Percentiles rank a stretch among this genome's conserved stretches.
Conservation (phyloP, 2,113 vertebrate species). For the Oncorhynchus clarkii region DNA sequence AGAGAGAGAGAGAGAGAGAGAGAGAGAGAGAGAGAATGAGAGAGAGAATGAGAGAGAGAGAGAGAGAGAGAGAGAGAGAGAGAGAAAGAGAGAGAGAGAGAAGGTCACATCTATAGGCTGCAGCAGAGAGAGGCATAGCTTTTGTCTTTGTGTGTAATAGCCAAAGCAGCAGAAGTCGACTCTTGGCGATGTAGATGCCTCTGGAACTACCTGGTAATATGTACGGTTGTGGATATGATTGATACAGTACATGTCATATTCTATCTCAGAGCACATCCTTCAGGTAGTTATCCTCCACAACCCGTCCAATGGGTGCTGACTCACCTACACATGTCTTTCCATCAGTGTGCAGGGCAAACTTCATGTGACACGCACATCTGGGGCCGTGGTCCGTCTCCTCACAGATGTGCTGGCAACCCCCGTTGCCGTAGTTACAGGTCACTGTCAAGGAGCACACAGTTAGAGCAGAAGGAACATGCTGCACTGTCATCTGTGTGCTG, state of each 20-base stretch:
- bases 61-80: constrained; percentile 26
- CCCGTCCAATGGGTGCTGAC: constrained; percentile 59
- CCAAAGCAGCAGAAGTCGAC: constrained; percentile 13
- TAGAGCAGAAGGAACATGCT: not conserved
- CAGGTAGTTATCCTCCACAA: not conserved
- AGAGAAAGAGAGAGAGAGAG: constrained; percentile 26
- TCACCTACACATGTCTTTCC: constrained; percentile 97
- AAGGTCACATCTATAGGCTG: not conserved
- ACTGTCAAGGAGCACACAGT: constrained; percentile 70
- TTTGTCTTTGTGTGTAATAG: constrained; percentile 69
- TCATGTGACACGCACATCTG: constrained; percentile 93
- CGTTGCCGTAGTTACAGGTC: constrained; percentile 98
- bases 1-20: constrained; percentile 14
- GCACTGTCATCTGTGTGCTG: too few relatives aligned
- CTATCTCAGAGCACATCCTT: constrained; percentile 26
- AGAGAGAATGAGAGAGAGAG: constrained; percentile 29
- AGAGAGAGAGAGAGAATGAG: constrained; percentile 27
- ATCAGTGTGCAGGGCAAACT: constrained; percentile 90
- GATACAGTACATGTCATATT: constrained; percentile 1
- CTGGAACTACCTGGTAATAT: not conserved
- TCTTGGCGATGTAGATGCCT: constrained; percentile 5
- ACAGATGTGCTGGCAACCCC: constrained; percentile 96
- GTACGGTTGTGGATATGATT: not conserved
- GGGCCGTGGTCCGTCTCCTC: constrained; percentile 94
- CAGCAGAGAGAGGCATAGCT: constrained; percentile 33